Evolutionary conservation across 2,113 vertebrate genomes (phyloP), one percentile per base, ranked within the genome.

Genomic region (Pogona vitticeps): DNA sequence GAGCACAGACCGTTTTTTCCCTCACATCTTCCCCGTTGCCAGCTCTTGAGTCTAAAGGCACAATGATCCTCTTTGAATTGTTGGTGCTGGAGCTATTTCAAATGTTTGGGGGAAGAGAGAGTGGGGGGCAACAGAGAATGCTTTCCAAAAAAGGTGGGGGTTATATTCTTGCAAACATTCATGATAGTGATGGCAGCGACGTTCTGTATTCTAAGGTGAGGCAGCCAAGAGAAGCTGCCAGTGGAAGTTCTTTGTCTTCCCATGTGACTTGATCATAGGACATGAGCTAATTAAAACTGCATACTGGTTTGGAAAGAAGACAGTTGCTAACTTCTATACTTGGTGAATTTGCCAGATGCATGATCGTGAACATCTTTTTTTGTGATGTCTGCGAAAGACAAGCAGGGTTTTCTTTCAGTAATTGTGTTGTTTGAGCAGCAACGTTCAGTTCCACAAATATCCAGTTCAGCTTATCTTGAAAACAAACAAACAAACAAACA

Each of bases 381-480:
- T 70, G 40, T 21, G 63, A 56, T n/a, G 15, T 65, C 33, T 82
- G 80, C 65, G n/a, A 23, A 82, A 52, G 63, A 52, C 63, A 52
- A 18, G 80, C 42, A 70, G 70, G 28, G 18, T 31, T 82, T 82
- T 82, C 31, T 68, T 12, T 82, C 80, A 70, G 65, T 70, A 70
- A 82, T 52, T 33, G 63, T 40, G 40, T 70, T 40, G 23, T 82
- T 70, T 82, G 28, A 82, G 70, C 80, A 68, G 80, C 46, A 67
- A 67, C 28, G 46, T 67, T 28, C 78, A 76, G 2, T 83, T 10
- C 61, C 84, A 88, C 80, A 82, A 15, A 76, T 82, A 82, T 52
- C 52, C 63, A 70, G 7, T 82, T 82, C 40, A 68, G 31, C 63
- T 82, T 82, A 36, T 80, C 78, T 80, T 28, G 63, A 26, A 26